These are phyloP conservation scores for Linnaemya vulpina DNA, from an alignment of 2,888 invertebrate species.

Conservation along the genomic window DNA sequence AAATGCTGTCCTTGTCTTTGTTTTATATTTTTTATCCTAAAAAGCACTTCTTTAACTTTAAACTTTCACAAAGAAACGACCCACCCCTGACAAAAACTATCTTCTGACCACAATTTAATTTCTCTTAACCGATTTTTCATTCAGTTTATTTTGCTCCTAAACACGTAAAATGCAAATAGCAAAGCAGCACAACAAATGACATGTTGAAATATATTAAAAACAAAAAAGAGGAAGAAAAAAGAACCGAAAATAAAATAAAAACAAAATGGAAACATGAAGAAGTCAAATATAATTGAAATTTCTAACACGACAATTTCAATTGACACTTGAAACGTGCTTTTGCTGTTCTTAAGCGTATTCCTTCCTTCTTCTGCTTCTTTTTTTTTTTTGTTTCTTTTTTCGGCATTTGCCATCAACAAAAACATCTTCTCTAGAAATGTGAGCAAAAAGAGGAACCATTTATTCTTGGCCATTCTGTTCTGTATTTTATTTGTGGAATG, in stretches of 20 bases:
- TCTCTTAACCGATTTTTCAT: conserved; percentile 20
- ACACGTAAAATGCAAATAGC: conserved; percentile 56
- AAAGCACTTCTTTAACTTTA: too few species aligned
- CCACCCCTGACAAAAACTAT: not conserved
- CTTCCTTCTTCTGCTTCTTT: not conserved
- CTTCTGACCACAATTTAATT: conserved; percentile 34
- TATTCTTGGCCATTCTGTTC: conserved; percentile 44
- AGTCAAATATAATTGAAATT: conserved; percentile 68
- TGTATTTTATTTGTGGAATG: conserved; percentile 24
- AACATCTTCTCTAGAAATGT: not conserved
- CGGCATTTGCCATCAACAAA: not conserved
- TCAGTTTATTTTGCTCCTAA: not conserved
- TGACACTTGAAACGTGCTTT: conserved; percentile 71
- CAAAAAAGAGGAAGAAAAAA: conserved; percentile 1
- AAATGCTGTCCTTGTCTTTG: too few species aligned
- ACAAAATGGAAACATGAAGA: conserved; percentile 18
- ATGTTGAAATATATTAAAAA: not conserved
- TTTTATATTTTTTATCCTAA: too few species aligned
- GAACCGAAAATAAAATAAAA: too few species aligned
- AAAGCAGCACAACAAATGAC: conserved; percentile 28
- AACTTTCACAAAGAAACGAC: not conserved
- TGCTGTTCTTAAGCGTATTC: conserved; percentile 30
- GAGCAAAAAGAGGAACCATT: not conserved
- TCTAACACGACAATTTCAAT: conserved; percentile 72
- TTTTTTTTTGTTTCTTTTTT: not conserved